Percentiles rank a stretch among this genome's conserved stretches.
Conservation (phyloP, 2,113 vertebrate genomes). For the Phyllopteryx taeniolatus region DNA sequence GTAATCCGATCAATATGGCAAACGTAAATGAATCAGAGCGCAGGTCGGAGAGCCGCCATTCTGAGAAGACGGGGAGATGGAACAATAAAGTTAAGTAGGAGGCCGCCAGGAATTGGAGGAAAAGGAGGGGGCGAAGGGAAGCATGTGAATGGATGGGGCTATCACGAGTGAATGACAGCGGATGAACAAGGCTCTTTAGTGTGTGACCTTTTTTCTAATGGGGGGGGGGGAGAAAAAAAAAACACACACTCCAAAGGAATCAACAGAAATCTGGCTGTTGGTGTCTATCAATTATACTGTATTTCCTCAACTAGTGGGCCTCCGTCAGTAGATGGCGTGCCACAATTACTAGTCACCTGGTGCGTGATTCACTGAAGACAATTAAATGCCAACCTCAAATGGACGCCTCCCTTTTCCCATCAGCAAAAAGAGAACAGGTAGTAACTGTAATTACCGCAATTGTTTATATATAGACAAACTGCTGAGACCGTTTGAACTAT, state of each 20-base stretch:
- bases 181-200: constrained; percentile 45
- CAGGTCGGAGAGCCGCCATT: constrained; percentile 52
- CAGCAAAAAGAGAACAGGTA: too few species aligned
- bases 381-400: too few species aligned
- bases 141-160: constrained; percentile 39
- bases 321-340: too few species aligned
- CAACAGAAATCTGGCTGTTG: constrained; percentile 14
- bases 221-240: constrained; percentile 2
- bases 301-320: neutral
- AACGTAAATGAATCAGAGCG: constrained; percentile 55
- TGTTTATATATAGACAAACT: too few species aligned
- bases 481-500: too few species aligned
- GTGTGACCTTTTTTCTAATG: constrained; percentile 26
- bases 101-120: constrained; percentile 40
- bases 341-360: too few species aligned
- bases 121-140: constrained; percentile 11
- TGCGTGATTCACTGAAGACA: too few species aligned
- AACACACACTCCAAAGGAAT: constrained; percentile 25
- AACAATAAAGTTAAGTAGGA: constrained; percentile 62
- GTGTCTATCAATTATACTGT: too few species aligned
- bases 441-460: too few species aligned
- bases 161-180: constrained; percentile 31
- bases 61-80: constrained; percentile 46
- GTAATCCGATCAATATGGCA: constrained; percentile 67
- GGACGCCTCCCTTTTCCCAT: too few species aligned